Conservation (phyloP, 1,140 invertebrate species). For the Drosophila lini region DNA sequence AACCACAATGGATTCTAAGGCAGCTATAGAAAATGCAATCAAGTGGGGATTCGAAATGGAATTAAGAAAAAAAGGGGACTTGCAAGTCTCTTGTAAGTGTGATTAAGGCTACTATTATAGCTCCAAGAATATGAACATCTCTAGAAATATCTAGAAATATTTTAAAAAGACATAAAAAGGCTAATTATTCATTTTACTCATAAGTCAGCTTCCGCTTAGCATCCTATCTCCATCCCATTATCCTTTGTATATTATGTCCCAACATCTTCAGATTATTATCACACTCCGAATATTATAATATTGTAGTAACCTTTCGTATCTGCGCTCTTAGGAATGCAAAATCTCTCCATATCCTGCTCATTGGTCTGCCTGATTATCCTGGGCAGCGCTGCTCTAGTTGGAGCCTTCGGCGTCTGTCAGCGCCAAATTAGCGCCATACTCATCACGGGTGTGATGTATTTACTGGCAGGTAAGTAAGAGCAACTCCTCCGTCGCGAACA, state of each 20-base stretch:
- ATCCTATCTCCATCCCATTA: not conserved
- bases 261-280: not conserved
- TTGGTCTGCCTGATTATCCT: constrained; percentile 94
- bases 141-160: not conserved
- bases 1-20: constrained; percentile 28
- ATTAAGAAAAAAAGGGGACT: not conserved
- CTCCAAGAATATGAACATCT: not conserved
- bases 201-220: constrained; percentile 8
- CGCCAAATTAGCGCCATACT: constrained; percentile 95
- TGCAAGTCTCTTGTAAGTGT: not conserved
- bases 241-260: constrained; percentile 1
- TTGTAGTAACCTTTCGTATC: too few relatives aligned
- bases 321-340: constrained; percentile 93
- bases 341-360: constrained; percentile 95
- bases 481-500: too few relatives aligned
- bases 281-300: too few relatives aligned
- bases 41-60: not conserved
- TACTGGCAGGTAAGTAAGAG: constrained; percentile 90
- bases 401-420: constrained; percentile 92
- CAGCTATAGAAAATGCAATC: constrained; percentile 5
- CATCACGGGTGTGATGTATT: constrained; percentile 95
- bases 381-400: constrained; percentile 92
- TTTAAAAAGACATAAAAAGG: not conserved
- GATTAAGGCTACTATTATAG: not conserved
- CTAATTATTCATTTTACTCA: not conserved